Base-by-base conservation (phyloP, 2,797 vertebrate genomes). In the Prionace glauca region DNA sequence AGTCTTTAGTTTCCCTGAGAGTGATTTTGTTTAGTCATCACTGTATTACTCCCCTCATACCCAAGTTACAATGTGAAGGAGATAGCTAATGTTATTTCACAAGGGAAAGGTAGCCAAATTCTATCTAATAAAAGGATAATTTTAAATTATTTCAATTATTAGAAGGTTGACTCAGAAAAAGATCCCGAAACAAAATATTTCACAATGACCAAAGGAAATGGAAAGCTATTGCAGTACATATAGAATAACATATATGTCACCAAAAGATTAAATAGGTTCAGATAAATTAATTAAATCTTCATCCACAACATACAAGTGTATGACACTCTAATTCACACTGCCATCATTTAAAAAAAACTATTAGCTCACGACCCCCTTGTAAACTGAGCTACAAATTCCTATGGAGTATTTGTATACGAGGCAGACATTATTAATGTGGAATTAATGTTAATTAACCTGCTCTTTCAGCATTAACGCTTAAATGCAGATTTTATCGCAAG, bases 391-490 rank as follows among this genome's bases (percentile, higher is more conserved):
- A 22, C 45, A 65, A 62, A 74, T 56, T 96, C 97, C 97, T 97
- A 97, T 96, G 97, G 97, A 96, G 97, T 96, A 96, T 96, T 96
- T 96, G 67, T 96, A 97, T 97, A 97, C 98, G 97, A 97, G 97
- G 96, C 96, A 98, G 97, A 97, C 97, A 97, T 74, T 32, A 74
- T 95, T 77, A 98, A 97, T 97, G 97, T 96, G 95, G 96, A 98
- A 98, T 98, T 98, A 98, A 98, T 98, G 98, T 97, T 97, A 98
- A 98, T 99, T 99, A 98, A 97, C 96, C 98, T 98, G 98, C 98
- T 98, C 97, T 96, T 97, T 98, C 98, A 98, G 97, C 97, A 97
- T 98, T 98, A 97, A 97, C 98, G 98, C 97, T 97, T 98, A 98
- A 98, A 98, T 98, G 97, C 98, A 98, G 98, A 98, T 97, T 96